A percentile compares a stretch with the other conserved stretches of the same genome.
phyloP scores from a whole-genome alignment of 2,888 invertebrate species.

The Buathra laborator region DNA sequence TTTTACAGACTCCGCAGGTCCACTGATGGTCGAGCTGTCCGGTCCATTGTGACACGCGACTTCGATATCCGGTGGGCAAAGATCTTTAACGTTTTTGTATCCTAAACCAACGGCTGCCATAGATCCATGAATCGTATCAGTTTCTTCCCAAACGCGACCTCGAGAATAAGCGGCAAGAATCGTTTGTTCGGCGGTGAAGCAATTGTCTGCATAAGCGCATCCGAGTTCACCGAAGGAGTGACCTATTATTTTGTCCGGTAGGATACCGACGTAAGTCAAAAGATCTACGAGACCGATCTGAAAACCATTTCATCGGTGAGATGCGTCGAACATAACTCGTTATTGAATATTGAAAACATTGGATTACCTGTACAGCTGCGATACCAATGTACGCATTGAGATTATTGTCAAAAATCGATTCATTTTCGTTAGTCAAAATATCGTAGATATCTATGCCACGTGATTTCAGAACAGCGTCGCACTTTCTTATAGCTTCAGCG shows the following conservation, averaged over 20 bases:
- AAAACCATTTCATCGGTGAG: neutral
- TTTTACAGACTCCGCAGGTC: slow-evolving; percentile 90
- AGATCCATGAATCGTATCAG: slow-evolving; percentile 88
- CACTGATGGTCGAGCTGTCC: slow-evolving; percentile 95
- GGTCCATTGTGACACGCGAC: slow-evolving; percentile 95
- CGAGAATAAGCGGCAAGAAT: slow-evolving; percentile 79
- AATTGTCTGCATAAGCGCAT: slow-evolving; percentile 76
- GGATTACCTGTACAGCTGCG: slow-evolving; percentile 88
- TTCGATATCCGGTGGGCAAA: slow-evolving; percentile 92
- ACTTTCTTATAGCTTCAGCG: slow-evolving; percentile 88
- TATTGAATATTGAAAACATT: slow-evolving; percentile 85
- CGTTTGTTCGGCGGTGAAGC: slow-evolving; percentile 86
- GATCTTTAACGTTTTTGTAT: slow-evolving; percentile 87
- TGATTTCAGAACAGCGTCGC: slow-evolving; percentile 87
- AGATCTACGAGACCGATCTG: slow-evolving; percentile 89
- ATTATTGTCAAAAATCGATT: slow-evolving; percentile 88
- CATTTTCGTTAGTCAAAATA: slow-evolving; percentile 88
- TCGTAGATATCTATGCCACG: slow-evolving; percentile 88
- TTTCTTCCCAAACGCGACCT: slow-evolving; percentile 79
- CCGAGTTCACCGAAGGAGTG: too few relatives aligned
- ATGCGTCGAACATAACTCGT: neutral
- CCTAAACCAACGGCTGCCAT: slow-evolving; percentile 95
- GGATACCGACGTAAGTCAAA: slow-evolving; percentile 86
- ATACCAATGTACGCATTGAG: slow-evolving; percentile 91
- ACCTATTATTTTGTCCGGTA: too few relatives aligned